phyloP scores from a whole-genome alignment of 1,140 invertebrate genomes.

The Chionoecetes opilio region DNA sequence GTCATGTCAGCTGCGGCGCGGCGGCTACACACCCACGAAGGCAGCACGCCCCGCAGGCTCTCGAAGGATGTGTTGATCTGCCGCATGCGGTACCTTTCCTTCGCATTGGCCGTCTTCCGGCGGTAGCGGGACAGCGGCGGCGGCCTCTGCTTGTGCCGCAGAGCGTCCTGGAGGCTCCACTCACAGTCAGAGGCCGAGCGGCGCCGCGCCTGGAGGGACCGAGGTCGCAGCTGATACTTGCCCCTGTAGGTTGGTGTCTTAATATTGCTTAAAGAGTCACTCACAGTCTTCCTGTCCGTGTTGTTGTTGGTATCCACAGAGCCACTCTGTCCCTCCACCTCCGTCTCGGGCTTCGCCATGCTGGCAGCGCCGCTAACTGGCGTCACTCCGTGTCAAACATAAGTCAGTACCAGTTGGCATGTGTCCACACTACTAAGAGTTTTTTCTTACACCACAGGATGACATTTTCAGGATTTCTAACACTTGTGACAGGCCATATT shows the following conservation, averaged over 20 bases:
- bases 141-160: slow-evolving; percentile 63
- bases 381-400: too few species aligned
- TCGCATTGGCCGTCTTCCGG: slow-evolving; percentile 93
- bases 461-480: too few species aligned
- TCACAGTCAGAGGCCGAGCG: slow-evolving; percentile 62
- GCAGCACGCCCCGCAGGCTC: slow-evolving; percentile 61
- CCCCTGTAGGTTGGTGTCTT: neutral
- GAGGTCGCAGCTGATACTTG: slow-evolving; percentile 53
- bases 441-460: too few species aligned
- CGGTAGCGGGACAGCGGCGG: slow-evolving; percentile 88
- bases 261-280: neutral
- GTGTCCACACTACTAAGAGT: too few species aligned
- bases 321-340: neutral
- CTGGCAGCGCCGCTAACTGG: too few species aligned
- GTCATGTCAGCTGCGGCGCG: slow-evolving; percentile 64
- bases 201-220: neutral
- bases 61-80: slow-evolving; percentile 94
- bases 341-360: slow-evolving; percentile 25
- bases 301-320: slow-evolving; percentile 56
- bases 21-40: slow-evolving; percentile 63
- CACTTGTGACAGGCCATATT: too few species aligned
- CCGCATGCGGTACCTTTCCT: slow-evolving; percentile 92
- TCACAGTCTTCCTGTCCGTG: slow-evolving; percentile 31
- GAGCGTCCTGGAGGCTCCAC: slow-evolving; percentile 42
- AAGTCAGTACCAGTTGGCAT: too few species aligned